Conservation (phyloP, 2,113 vertebrate species). For the zebrafish (Danio rerio) region GRCz12tu NC_133182.1:66501001-66501500, state of each 20-base stretch:
- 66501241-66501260: not conserved
- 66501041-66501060: no score
- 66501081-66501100: no score
- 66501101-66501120: no score
- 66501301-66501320: not conserved
- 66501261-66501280: not conserved
- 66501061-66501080: no score
- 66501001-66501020: no score
- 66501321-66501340: not conserved
- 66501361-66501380: conserved; percentile 58
- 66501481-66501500: conserved; percentile 74
- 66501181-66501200: conserved; percentile 11
- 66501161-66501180: no score
- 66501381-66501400: conserved; percentile 40
- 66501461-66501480: conserved; percentile 65
- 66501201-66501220: not conserved
- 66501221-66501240: conserved; percentile 15
- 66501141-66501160: not conserved
- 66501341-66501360: conserved; percentile 39
- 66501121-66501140: not conserved
- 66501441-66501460: conserved; percentile 48
- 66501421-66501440: conserved; percentile 56
- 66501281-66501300: not conserved
- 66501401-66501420: conserved; percentile 46
- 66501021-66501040: no score